These are phyloP conservation scores for Lottia scabra DNA, from an alignment of 2,888 invertebrate genomes.

Conservation along the genomic window DNA sequence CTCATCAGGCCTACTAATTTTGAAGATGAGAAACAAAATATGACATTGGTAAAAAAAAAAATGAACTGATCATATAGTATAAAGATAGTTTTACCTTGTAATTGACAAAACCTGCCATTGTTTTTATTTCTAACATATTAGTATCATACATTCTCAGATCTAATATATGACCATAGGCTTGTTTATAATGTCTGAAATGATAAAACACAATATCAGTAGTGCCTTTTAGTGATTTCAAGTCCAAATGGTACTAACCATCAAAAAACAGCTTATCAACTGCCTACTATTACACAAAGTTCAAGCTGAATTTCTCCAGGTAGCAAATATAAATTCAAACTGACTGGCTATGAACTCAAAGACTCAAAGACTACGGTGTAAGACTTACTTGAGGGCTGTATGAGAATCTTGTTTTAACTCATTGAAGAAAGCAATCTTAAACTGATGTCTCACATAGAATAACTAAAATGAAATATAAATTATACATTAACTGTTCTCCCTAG, in stretches of 20 bases:
- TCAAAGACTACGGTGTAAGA: not conserved
- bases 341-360: too few relatives aligned
- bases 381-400: constrained; percentile 67
- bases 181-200: constrained; percentile 73
- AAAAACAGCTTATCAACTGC: too few relatives aligned
- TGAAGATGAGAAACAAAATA: too few relatives aligned
- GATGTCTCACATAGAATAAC: constrained; percentile 92
- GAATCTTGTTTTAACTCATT: constrained; percentile 89
- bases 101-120: constrained; percentile 93
- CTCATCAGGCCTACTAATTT: too few relatives aligned
- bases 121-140: constrained; percentile 92
- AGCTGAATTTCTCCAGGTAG: too few relatives aligned
- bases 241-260: too few relatives aligned
- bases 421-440: constrained; percentile 96
- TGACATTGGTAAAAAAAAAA: not conserved
- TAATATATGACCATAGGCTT: constrained; percentile 89
- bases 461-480: constrained; percentile 36
- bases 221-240: too few relatives aligned
- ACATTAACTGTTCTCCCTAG: too few relatives aligned
- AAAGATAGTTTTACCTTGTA: constrained; percentile 77
- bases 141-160: constrained; percentile 91
- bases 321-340: too few relatives aligned
- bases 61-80: not conserved
- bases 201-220: constrained; percentile 5
- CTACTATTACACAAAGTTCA: too few relatives aligned